Evolutionary conservation across 1,140 invertebrate species (phyloP), one percentile per base, ranked within the genome.

Genomic region (Zaprionus camerounensis): DNA sequence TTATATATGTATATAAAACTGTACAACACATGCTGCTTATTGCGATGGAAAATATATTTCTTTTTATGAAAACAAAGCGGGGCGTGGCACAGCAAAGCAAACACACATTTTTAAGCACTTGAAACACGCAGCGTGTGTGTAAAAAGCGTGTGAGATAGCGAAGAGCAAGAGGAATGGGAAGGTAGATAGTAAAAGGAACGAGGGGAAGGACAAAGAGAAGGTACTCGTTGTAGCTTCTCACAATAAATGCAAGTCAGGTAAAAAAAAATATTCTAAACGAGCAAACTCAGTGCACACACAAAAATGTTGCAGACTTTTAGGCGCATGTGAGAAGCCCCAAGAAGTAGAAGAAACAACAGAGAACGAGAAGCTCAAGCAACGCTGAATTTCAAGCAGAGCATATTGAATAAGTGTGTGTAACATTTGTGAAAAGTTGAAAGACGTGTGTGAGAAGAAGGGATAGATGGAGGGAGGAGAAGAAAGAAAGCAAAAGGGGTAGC

Each of bases 1-100:
- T 5, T 36, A 44, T 22, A 46, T 26, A 62, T 24, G 15, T 46
- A 68, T 41, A 61, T 44, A 66, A 38, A 57, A 69, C 57, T 56
- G 58, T 49, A 78, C 83, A 86, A 88, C 83, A 86, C 83, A 86
- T 86, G 83, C 83, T 83, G 84, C 80, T 88, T 73, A 86, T 88
- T 86, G 80, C 68, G 67, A 34, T 86, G 80, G 84, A 88, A 82
- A 83, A 41, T 22, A 69, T 65, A 44, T 71, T 63, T 72, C 31
- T 57, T 55, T 51, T 51, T 69, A 71, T 53, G 59, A 75, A 71
- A 75, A 74, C 71, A 69, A 74, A 66, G 28, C 11, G 58, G 17
- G 67, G 59, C 72, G 72, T 75, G 53, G 67, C 72, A 64, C 24
- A 41, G 28, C 28, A 67, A 72, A 75, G 31, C 58, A 71, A 75